Evolutionary conservation across 2,113 vertebrate genomes (phyloP), one percentile per base, ranked within the genome.

Genomic region (Misgurnus anguillicaudatus): DNA sequence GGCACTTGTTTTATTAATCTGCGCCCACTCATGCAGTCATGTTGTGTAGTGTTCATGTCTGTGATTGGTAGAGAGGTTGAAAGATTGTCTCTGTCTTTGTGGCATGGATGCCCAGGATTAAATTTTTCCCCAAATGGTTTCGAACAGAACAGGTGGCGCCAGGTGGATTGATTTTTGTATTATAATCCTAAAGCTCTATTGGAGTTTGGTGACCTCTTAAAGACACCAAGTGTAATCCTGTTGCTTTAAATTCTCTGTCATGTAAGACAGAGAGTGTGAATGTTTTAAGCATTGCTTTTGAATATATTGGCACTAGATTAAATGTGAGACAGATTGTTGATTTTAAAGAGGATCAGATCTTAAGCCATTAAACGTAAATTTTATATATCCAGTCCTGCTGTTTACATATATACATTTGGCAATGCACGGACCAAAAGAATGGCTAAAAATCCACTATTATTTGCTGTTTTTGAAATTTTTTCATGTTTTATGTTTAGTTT

Each of bases 91-190:
- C 74, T 82, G 84, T 88, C 84, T 84, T 88, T 88, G 87, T 83
- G 70, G 74, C 63, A 51, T 85, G 76, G 85, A 65, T 88, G 82
- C 58, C 70, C 85, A 78, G 79, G 84, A 90, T 90, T 87, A 89
- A 81, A 88, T 84, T 85, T 68, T 84, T 87, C 57, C 55, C 78
- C 84, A 85, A 85, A 79, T 87, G 83, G 87, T 86, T 91, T 86
- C 61, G 36, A 80, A 58, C 24, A 77, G 31, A 73, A 79, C 57
- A 77, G 39, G 76, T 31, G 66, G 31, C 36, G 5, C 62, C 74
- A 67, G 24, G 65, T 73, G 51, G 68, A 82, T 78, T 73, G 75
- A 73, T 78, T 78, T 82, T 82, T 82, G 65, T 67, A 53, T 82
- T 6, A 48, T 55, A n/a, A 74, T 74, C 61, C 70, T 74, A 21